Base-by-base conservation (phyloP, 2,888 invertebrate species). In the Taphrorychus bicolor region DNA sequence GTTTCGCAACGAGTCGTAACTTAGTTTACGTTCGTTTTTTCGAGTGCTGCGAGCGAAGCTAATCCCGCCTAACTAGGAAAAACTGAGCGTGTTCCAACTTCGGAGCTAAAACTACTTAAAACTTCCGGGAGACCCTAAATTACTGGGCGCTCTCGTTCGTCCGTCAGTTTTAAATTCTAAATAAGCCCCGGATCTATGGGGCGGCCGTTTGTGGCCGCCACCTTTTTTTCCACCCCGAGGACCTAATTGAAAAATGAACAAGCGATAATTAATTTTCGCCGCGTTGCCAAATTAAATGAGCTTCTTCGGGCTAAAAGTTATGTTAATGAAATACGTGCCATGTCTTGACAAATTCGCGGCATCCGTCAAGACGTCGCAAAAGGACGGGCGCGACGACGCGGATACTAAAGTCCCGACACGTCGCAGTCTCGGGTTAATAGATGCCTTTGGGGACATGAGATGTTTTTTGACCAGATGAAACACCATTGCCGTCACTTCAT, bases 321-420 rank as follows among this genome's bases (percentile, higher is more conserved):
- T 79, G 78, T 79, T 79, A 79, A 79, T 79, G 77, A 79, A 79
- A 79, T 79, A 78, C 78, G 79, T 78, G 79, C 74, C 73, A 71
- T 71, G 75, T 74, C 75, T 74, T 77, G 78, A 78, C 78, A 78
- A 79, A 79, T 79, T 78, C 75, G 69, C 73, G 72, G 57, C 77
- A 78, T 78, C 76, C 75, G 76, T 79, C 77, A 78, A 61, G 61
- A 56, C 49, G 65, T 60, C 63, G 63, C 52, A 65, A 65, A 65
- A 65, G 41, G 59, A 57, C 56, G 68, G 18, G 21, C 53, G 53
- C 45, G 22, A 48, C 57, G 52, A 53, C 32, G 63, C 59, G 21
- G 63, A 69, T 69, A 64, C 57, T 19, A 23, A 24, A 69, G 65
- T 65, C 65, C 52, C 53, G 65, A 65, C 69, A 69, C 69, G 69